Evolutionary conservation across 2,888 invertebrate genomes (phyloP).

Genomic region (Apamea epomidion): DNA sequence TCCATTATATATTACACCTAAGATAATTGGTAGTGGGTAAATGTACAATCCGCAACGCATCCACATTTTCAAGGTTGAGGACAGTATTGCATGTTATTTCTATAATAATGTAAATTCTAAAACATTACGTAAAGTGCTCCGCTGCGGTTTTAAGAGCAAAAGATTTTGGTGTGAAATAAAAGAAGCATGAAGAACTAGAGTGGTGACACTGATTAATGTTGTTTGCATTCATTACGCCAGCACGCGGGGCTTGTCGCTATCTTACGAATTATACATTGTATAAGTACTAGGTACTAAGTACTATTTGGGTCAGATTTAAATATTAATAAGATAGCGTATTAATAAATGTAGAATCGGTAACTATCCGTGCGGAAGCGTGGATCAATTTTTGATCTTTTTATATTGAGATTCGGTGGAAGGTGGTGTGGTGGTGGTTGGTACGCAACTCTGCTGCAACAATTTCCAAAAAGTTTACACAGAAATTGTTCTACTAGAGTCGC

Average conservation of each 20-base stretch:
- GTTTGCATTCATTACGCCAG: conserved; percentile 62
- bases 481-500: background rate
- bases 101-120: conserved; percentile 13
- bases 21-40: no score
- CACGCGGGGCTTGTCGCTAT: conserved; percentile 33
- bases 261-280: conserved; percentile 14
- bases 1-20: no score
- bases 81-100: conserved; percentile 8
- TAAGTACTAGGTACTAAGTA: background rate
- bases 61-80: no score
- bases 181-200: conserved; percentile 43
- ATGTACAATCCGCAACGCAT: no score
- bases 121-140: conserved; percentile 39
- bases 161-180: conserved; percentile 48
- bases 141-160: conserved; percentile 47
- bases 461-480: background rate
- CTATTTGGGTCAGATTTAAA: conserved; percentile 36
- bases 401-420: background rate
- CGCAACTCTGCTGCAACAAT: background rate
- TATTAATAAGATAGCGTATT: conserved; percentile 32
- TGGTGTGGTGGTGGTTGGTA: background rate
- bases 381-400: background rate
- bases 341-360: background rate
- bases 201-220: conserved; percentile 61
- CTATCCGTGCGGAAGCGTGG: background rate